Evolutionary conservation across 2,113 vertebrate species (phyloP).

Genomic region (Percopsis transmontana): DNA sequence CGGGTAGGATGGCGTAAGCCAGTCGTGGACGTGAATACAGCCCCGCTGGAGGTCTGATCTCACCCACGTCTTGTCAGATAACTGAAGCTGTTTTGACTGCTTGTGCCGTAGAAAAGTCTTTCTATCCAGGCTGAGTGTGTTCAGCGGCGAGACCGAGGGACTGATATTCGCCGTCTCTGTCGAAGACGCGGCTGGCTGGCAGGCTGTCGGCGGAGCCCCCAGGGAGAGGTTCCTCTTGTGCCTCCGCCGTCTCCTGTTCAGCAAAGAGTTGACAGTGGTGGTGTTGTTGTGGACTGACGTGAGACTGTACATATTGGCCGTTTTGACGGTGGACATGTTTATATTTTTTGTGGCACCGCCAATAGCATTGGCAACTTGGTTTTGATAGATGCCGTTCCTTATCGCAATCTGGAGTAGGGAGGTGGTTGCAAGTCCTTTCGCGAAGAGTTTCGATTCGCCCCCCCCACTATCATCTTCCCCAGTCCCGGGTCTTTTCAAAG

Average conservation of each 20-base stretch:
- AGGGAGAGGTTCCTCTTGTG: slow-evolving; percentile 85
- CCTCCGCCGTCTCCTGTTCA: slow-evolving; percentile 74
- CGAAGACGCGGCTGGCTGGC: slow-evolving; percentile 43
- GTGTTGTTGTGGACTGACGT: slow-evolving; percentile 46
- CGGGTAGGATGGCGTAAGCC: slow-evolving; percentile 77
- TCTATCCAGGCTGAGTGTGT: slow-evolving; percentile 86
- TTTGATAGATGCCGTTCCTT: slow-evolving; percentile 73
- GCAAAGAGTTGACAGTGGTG: slow-evolving; percentile 80
- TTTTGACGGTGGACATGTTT: slow-evolving; percentile 47
- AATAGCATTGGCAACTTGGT: slow-evolving; percentile 63
- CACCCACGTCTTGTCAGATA: slow-evolving; percentile 86
- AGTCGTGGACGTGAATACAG: slow-evolving; percentile 86
- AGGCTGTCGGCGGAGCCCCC: slow-evolving; percentile 65
- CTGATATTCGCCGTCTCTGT: slow-evolving; percentile 46
- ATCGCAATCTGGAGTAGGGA: slow-evolving; percentile 76
- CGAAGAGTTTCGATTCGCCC: slow-evolving; percentile 71
- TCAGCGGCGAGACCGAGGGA: slow-evolving; percentile 68
- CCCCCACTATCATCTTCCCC: slow-evolving; percentile 68
- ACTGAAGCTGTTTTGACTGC: slow-evolving; percentile 84
- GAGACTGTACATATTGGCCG: slow-evolving; percentile 58
- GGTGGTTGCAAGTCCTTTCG: slow-evolving; percentile 70
- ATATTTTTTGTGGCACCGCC: slow-evolving; percentile 50
- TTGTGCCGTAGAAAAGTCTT: slow-evolving; percentile 81
- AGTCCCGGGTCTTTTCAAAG: slow-evolving; percentile 64
- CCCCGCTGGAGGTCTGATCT: slow-evolving; percentile 83